These are phyloP conservation scores for Gyrodactylus bullatarudis DNA, from an alignment of 1,140 invertebrate species.

Conservation along the genomic window DNA sequence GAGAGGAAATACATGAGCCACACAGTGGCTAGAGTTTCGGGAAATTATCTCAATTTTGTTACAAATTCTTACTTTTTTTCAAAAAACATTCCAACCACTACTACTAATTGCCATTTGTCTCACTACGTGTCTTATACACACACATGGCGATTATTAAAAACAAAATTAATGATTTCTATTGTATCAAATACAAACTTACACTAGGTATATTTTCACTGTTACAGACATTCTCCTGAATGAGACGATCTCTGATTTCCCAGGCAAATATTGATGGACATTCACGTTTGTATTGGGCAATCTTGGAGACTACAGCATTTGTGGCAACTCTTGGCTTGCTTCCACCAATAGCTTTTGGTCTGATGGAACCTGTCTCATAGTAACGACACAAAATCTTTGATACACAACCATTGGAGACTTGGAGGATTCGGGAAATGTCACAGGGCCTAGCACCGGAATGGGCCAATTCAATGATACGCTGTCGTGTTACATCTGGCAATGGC, in stretches of 20 bases:
- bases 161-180: no score
- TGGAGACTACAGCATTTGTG: constrained; percentile 67
- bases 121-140: no score
- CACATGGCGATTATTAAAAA: no score
- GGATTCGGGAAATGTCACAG: constrained; percentile 62
- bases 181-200: no score
- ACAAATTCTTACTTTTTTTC: no score
- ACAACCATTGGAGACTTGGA: constrained; percentile 68
- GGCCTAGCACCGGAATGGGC: constrained; percentile 58
- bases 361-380: constrained; percentile 33
- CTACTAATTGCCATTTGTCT: no score
- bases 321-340: constrained; percentile 73
- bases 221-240: constrained; percentile 65
- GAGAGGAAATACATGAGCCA: no score
- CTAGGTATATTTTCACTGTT: constrained; percentile 87
- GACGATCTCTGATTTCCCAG: constrained; percentile 74
- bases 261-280: constrained; percentile 83
- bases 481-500: constrained; percentile 41
- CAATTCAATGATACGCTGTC: constrained; percentile 55
- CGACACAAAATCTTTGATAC: constrained; percentile 59
- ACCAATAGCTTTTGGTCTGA: constrained; percentile 37
- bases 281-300: constrained; percentile 65
- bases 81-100: no score
- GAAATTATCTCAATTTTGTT: no score
- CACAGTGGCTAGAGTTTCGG: no score